Percentiles rank a stretch among this genome's conserved stretches.
Evolutionary conservation across 1,140 invertebrate genomes (phyloP).

Genomic region (Apocrypta bakeri): DNA sequence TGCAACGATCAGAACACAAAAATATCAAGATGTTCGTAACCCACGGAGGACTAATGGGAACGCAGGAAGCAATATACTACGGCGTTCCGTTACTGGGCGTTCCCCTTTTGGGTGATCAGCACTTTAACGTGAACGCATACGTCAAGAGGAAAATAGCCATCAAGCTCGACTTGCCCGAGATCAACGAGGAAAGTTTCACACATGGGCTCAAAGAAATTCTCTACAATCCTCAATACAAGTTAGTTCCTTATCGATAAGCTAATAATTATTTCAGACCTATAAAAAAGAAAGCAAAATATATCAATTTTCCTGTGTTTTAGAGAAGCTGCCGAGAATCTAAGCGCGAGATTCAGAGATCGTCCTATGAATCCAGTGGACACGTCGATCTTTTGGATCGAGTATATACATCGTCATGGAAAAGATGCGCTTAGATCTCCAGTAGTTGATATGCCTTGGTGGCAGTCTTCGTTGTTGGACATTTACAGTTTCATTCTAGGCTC

Average conservation of each 20-base stretch:
- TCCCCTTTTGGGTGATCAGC: slow-evolving; percentile 77
- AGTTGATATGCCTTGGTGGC: slow-evolving; percentile 24
- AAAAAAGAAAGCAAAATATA: too few relatives aligned
- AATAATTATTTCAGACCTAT: too few relatives aligned
- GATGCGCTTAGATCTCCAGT: slow-evolving; percentile 13
- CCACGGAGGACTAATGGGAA: slow-evolving; percentile 77
- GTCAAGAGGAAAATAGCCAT: slow-evolving; percentile 65
- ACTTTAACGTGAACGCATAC: slow-evolving; percentile 68
- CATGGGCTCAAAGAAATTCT: slow-evolving; percentile 60
- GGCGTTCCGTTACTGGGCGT: slow-evolving; percentile 75
- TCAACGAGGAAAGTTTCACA: slow-evolving; percentile 62
- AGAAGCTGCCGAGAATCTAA: not conserved
- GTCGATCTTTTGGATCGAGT: slow-evolving; percentile 37
- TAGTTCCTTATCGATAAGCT: too few relatives aligned
- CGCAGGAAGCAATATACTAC: slow-evolving; percentile 74
- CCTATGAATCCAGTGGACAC: slow-evolving; percentile 28
- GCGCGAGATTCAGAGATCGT: slow-evolving; percentile 1
- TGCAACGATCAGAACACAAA: slow-evolving; percentile 74
- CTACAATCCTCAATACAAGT: slow-evolving; percentile 57
- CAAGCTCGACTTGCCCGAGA: slow-evolving; percentile 59
- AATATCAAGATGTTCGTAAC: slow-evolving; percentile 76
- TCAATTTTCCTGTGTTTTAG: too few relatives aligned
- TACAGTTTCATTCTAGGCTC: slow-evolving; percentile 10
- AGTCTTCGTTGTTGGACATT: slow-evolving; percentile 20
- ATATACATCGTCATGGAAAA: slow-evolving; percentile 7